Conservation (phyloP, 2,797 vertebrate species). For the Coregonus suidteri region DNA sequence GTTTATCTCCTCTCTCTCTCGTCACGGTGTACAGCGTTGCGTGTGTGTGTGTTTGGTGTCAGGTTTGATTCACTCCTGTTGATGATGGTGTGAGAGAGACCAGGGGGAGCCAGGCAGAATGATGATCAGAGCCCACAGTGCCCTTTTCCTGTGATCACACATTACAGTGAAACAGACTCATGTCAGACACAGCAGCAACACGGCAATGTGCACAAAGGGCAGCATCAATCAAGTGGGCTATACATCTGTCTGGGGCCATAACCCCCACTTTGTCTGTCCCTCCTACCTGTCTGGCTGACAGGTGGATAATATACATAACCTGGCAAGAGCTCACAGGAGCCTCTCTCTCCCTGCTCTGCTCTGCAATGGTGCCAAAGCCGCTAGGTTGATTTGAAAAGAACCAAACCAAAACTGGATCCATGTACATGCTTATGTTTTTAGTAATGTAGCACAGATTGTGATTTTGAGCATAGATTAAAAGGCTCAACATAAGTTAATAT, state of each 20-base stretch:
- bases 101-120: constrained; percentile 46
- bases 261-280: constrained; percentile 60
- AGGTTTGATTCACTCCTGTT: constrained; percentile 59
- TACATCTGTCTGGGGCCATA: constrained; percentile 65
- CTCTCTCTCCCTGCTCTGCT: constrained; percentile 2
- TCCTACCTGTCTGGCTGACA: constrained; percentile 68
- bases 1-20: constrained; percentile 34
- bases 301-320: constrained; percentile 51
- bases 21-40: constrained; percentile 23
- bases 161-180: constrained; percentile 74
- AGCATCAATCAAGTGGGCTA: constrained; percentile 73
- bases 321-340: constrained; percentile 14
- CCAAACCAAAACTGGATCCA: not conserved
- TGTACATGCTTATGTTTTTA: not conserved
- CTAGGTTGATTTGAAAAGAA: not conserved
- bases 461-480: not conserved
- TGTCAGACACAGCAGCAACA: constrained; percentile 66
- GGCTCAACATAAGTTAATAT: not conserved
- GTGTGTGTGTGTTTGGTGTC: constrained; percentile 57
- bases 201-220: constrained; percentile 70
- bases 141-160: constrained; percentile 80
- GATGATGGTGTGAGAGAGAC: constrained; percentile 38
- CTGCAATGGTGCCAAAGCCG: constrained; percentile 1
- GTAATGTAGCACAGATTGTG: not conserved
- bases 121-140: constrained; percentile 70